Base-by-base conservation (phyloP, 2,113 vertebrate species). In the Poecilia latipinna region DNA sequence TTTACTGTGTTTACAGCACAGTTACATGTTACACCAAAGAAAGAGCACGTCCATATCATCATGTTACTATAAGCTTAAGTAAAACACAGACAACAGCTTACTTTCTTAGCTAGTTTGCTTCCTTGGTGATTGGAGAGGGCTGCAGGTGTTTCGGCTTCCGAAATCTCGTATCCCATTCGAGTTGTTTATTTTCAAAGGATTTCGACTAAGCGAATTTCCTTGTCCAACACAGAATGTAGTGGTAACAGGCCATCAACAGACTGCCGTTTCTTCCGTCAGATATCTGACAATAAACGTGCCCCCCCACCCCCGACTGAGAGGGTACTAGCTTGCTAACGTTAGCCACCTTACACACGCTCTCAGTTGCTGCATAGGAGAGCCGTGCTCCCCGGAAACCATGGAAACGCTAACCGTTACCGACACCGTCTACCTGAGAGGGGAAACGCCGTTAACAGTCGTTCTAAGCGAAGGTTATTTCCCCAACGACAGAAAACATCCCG, bases 401-500 rank as follows among this genome's bases (percentile, higher is more conserved):
- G 44, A 26, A 77, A 1, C 1, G 12, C 17, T 19, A 31, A 62
- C 24, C 17, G 48, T 48, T 73, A 35, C 65, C 28, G 3, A 35
- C 61, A 29, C 11, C 63, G 66, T 64, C 44, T 3, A 75, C n/a
- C 28, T 60, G 70, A 68, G 63, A 65, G 19, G 12, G 12, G 11
- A 26, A 42, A 42, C 4, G 8, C 39, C 51, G 78, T 70, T 67
- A 75, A 75, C 60, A 13, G 17, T 2, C 12, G 5, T 1, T 3
- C 3, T 64, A 65, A 29, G 5, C 5, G 11, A 13, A 44, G 72
- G 33, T 78, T 82, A 69, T 37, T 62, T 64, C 66, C 15, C 39
- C 51, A 70, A 69, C 76, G 33, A 78, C 12, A 65, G 29, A 67
- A 91, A 93, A 94, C 93, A 95, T 92, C 94, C 79, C 84, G 22